A percentile compares a stretch with the other conserved stretches of the same genome.
Evolutionary conservation across 2,797 vertebrate genomes (phyloP).

Genomic region (Acanthopagrus latus): DNA sequence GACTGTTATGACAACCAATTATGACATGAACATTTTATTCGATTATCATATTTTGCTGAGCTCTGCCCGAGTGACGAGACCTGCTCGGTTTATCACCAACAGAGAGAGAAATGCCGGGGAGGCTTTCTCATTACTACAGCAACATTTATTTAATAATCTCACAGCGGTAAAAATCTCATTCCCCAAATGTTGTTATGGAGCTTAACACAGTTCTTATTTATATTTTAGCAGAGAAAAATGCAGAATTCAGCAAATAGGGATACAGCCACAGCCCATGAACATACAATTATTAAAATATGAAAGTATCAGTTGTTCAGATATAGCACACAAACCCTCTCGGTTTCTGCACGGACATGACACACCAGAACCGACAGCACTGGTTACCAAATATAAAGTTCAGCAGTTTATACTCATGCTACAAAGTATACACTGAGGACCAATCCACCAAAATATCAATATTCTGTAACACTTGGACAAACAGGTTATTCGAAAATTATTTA

Average conservation of each 20-base stretch:
- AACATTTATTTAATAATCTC: slow-evolving; percentile 78
- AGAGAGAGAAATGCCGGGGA: slow-evolving; percentile 40
- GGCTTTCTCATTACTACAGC: slow-evolving; percentile 65
- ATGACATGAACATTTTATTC: slow-evolving; percentile 38
- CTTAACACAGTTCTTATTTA: slow-evolving; percentile 71
- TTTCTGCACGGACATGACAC: slow-evolving; percentile 16
- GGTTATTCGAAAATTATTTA: slow-evolving; percentile 8
- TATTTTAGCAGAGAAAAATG: slow-evolving; percentile 52
- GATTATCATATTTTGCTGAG: slow-evolving; percentile 36
- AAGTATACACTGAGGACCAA: not conserved
- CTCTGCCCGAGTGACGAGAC: slow-evolving; percentile 14
- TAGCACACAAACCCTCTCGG: slow-evolving; percentile 18
- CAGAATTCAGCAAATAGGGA: slow-evolving; percentile 47
- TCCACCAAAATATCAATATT: slow-evolving; percentile 13
- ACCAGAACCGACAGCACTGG: slow-evolving; percentile 37
- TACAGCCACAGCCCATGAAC: slow-evolving; percentile 49
- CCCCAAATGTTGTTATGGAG: slow-evolving; percentile 74
- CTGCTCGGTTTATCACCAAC: slow-evolving; percentile 43
- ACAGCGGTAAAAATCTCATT: slow-evolving; percentile 71
- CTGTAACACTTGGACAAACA: slow-evolving; percentile 3
- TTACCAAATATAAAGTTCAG: slow-evolving; percentile 12
- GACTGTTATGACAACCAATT: slow-evolving; percentile 32
- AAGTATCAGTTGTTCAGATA: slow-evolving; percentile 40
- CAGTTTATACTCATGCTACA: not conserved
- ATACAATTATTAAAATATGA: slow-evolving; percentile 44